Conservation (phyloP, 2,113 vertebrate species). For the Paratilapia polleni region DNA sequence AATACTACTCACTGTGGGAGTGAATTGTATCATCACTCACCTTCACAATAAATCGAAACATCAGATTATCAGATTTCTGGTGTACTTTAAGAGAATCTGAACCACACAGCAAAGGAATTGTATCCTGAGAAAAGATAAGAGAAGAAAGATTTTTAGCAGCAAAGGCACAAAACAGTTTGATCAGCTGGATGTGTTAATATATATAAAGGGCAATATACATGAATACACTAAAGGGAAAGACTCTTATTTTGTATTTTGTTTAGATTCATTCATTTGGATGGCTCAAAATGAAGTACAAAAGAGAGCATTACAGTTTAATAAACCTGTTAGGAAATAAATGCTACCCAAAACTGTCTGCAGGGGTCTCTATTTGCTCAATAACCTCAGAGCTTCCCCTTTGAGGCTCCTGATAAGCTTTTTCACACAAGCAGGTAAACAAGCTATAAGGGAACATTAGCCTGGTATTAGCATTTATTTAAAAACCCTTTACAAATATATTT, state of each 20-base stretch:
- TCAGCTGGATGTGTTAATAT: not conserved
- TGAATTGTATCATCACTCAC: conserved; percentile 65
- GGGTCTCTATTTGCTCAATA: conserved; percentile 76
- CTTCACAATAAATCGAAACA: conserved; percentile 84
- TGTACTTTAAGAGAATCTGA: conserved; percentile 85
- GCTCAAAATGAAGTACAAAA: not conserved
- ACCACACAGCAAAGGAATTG: conserved; percentile 85
- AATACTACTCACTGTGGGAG: not conserved
- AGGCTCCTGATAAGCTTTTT: not conserved
- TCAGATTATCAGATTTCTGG: conserved; percentile 86
- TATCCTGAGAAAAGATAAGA: conserved; percentile 82
- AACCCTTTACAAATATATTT: not conserved
- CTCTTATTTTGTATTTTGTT: not conserved
- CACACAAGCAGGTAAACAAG: not conserved
- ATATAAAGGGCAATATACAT: not conserved
- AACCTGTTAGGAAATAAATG: not conserved
- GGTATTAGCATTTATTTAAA: not conserved
- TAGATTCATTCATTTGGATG: not conserved
- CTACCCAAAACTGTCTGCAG: conserved; percentile 73
- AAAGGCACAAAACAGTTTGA: not conserved
- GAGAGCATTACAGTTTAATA: not conserved
- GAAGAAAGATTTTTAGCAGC: not conserved
- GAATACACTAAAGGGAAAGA: not conserved
- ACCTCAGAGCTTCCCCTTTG: conserved; percentile 12
- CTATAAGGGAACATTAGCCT: not conserved